phyloP scores from a whole-genome alignment of 2,888 invertebrate species.

The Barypeithes pellucidus region DNA sequence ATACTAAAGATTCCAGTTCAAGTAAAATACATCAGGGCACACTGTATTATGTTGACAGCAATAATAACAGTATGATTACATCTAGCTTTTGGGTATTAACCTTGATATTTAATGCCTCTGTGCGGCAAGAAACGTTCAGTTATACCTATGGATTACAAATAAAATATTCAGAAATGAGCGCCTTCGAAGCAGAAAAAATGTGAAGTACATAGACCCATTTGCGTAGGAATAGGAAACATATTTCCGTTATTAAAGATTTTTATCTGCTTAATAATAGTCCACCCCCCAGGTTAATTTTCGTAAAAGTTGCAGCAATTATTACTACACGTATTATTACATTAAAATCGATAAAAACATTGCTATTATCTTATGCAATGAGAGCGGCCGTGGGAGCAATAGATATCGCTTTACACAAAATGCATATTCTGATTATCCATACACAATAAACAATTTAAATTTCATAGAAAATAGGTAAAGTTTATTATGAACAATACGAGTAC shows the following conservation, averaged over 20 bases:
- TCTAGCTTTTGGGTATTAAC: too few relatives aligned
- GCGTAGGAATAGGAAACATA: slow-evolving; percentile 8
- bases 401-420: not conserved
- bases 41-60: too few relatives aligned
- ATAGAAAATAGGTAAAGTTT: not conserved
- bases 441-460: slow-evolving; percentile 7
- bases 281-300: not conserved
- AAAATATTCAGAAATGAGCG: not conserved
- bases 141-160: not conserved
- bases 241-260: not conserved
- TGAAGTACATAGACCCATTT: not conserved
- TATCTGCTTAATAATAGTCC: slow-evolving; percentile 3
- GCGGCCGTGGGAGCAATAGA: slow-evolving; percentile 10
- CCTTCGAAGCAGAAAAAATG: not conserved
- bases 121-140: too few relatives aligned
- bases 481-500: too few relatives aligned
- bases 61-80: too few relatives aligned
- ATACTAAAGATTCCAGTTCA: too few relatives aligned
- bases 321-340: not conserved
- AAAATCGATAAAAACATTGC: slow-evolving; percentile 12
- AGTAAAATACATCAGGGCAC: too few relatives aligned
- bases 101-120: not conserved
- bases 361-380: slow-evolving; percentile 14
- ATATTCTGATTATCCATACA: not conserved
- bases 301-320: not conserved